A percentile compares a stretch with the other conserved stretches of the same genome.
phyloP scores from a whole-genome alignment of 2,888 invertebrate genomes.

The Dorcus hopei region DNA sequence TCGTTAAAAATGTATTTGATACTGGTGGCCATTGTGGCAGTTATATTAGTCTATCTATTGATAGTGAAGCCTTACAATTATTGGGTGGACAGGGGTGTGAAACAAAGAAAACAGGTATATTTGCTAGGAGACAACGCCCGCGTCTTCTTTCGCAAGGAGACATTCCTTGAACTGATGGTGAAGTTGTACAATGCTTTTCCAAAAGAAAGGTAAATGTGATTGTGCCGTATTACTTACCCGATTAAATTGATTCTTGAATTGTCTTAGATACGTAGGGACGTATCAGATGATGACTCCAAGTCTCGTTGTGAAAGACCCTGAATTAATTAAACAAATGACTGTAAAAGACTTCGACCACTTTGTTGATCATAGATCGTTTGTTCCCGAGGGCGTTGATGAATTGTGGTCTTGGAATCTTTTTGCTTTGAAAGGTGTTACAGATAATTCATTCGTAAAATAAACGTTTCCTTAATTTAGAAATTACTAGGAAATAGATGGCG shows the following conservation, averaged over 20 bases:
- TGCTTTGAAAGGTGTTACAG: conserved; percentile 20
- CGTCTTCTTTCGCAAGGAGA: not conserved
- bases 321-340: conserved; percentile 42
- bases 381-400: conserved; percentile 30
- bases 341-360: conserved; percentile 47
- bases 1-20: not conserved
- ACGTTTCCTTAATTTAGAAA: too few species aligned
- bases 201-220: not conserved
- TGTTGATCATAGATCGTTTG: conserved; percentile 35
- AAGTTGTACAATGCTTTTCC: not conserved
- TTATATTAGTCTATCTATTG: not conserved
- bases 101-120: not conserved
- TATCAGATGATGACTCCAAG: conserved; percentile 28
- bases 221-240: not conserved
- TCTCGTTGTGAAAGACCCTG: conserved; percentile 31
- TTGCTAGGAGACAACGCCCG: not conserved
- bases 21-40: not conserved
- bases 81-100: not conserved
- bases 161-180: not conserved
- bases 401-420: conserved; percentile 27
- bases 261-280: conserved; percentile 29
- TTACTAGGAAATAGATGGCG: conserved; percentile 30
- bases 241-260: not conserved
- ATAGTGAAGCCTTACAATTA: not conserved
- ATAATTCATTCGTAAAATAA: conserved; percentile 13